Evolutionary conservation across 1,140 invertebrate species (phyloP).

Genomic region (Diprion similis): DNA sequence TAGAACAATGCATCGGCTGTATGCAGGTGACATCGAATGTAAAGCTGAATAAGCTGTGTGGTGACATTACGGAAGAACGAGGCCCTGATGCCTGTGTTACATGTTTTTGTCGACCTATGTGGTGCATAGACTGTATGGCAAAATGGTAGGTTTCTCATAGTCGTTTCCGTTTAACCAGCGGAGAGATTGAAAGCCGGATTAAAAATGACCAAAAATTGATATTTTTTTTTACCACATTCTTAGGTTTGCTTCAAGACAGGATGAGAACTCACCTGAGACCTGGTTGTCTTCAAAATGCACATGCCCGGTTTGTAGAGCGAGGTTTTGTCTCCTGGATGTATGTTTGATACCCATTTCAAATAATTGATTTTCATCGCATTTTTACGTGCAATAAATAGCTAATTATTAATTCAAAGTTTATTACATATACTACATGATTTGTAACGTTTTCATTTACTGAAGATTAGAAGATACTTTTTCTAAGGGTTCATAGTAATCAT

Average conservation of each 20-base stretch:
- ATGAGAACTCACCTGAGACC: constrained; percentile 72
- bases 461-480: too few relatives aligned
- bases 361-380: background rate
- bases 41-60: constrained; percentile 81
- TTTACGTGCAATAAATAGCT: constrained; percentile 4
- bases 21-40: constrained; percentile 82
- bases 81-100: constrained; percentile 61
- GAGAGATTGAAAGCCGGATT: too few relatives aligned
- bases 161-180: background rate
- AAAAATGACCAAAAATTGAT: constrained; percentile 19
- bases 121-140: constrained; percentile 87
- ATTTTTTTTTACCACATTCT: constrained; percentile 21
- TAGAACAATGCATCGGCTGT: constrained; percentile 87
- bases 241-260: constrained; percentile 83
- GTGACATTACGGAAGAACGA: constrained; percentile 47
- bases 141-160: constrained; percentile 71
- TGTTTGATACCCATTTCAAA: constrained; percentile 46
- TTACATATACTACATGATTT: background rate
- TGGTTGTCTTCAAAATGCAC: constrained; percentile 89
- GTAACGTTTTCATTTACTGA: background rate
- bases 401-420: constrained; percentile 4
- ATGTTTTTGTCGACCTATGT: constrained; percentile 85
- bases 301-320: constrained; percentile 87
- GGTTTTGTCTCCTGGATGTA: constrained; percentile 89
- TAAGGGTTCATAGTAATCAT: background rate